Evolutionary conservation across 2,797 vertebrate species (phyloP), one percentile per base, ranked within the genome.

Genomic region (Parauchenoglanis ngamensis): DNA sequence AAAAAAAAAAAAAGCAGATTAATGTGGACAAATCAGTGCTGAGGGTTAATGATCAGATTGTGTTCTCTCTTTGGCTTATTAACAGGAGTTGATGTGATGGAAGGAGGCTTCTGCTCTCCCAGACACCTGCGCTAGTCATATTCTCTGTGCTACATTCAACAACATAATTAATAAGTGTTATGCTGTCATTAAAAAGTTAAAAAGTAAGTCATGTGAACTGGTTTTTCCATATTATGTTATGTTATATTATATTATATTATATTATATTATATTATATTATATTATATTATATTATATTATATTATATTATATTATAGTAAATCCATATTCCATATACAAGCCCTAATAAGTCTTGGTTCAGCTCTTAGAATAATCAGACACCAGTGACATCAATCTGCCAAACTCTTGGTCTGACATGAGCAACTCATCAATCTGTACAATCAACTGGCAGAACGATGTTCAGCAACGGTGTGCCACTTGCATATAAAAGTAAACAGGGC

Each of bases 351-450:
- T 65, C 61, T 76, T 72, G 63, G 72, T 44, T 79, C 54, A 4
- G 35, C 67, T 86, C 44, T 77, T 59, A 77, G 28, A 86, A 52
- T n/a, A 84, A 67, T 15, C 21, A 86, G 79, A 77, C 72, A 83
- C 61, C 23, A 15, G 49, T 83, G 84, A 86, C 59, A 28, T 77
- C 87, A 88, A 72, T 83, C 79, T 78, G 79, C 72, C 84, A 86
- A 77, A 83, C 59, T 52, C 73, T 67, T 49, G 40, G 72, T 63
- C 85, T 68, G 40, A 86, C 73, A 49, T 0, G 5, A 49, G 73
- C 5, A 49, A 76, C 80, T 78, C 83, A 83, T 86, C 88, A 88
- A 86, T 88, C 84, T 72, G 63, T 23, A 12, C 54, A 84, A 83
- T 86, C 73, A 72, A 49, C 56, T 61, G 78, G 40, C 85, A 61